Base-by-base conservation (phyloP, 2,888 invertebrate species). In the Parnassius smintheus region DNA sequence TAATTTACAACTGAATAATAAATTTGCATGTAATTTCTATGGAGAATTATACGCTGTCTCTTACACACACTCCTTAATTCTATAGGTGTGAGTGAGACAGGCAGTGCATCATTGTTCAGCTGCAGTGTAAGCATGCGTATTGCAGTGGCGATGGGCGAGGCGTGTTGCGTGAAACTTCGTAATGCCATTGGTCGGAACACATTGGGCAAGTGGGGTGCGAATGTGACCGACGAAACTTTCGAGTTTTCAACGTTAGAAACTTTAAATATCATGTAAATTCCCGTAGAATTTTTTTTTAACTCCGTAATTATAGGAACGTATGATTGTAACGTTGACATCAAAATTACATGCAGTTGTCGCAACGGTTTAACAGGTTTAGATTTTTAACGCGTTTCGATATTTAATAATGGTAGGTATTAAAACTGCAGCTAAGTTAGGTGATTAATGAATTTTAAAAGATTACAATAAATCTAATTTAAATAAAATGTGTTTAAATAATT, bases 1-100 rank as follows among this genome's bases (percentile, higher is more conserved):
- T 86, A 84, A 86, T 90, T 86, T 87, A 83, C 88, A 84, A 86
- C 81, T 86, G 85, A 86, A 88, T 85, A 84, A 86, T 85, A 88
- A 88, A 88, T 85, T 88, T 88, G 85, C 89, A 90, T 89, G 79
- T 84, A 75, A 84, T 85, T 76, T 80, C 82, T 79, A 81, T 80
- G 76, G 79, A 80, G 81, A 77, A 75, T 62, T 67, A 68, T 66
- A 66, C 72, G 64, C 82, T 68, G 72, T 86, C 86, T 72, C 74
- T 78, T 52, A 81, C 82, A 64, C 72, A 66, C 79, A 2, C 49
- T 13, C 7, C 35, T 8, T 25, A 67, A 64, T 66, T 44, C 64
- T 70, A 72, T 76, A 67, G 25, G 82, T 67, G 78, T 67, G 81
- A 91, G 75, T 49, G 82, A 78, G 90, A 88, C 72, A 66, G 75